phyloP scores from a whole-genome alignment of 2,888 invertebrate species.

The Trichogramma evanescens region DNA sequence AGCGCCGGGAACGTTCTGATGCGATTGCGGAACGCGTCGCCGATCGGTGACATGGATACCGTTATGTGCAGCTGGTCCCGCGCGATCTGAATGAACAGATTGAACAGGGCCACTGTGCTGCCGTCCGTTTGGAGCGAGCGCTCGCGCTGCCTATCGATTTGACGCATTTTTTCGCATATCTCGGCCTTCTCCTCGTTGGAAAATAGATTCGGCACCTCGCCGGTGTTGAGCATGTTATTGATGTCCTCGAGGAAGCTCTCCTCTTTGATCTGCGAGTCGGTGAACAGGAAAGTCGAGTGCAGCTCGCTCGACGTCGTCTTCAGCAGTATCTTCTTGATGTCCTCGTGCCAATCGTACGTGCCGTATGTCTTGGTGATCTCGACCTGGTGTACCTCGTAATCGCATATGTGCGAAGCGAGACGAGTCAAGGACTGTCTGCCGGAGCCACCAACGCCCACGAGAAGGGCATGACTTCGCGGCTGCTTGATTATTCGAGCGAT shows the following conservation, averaged over 20 bases:
- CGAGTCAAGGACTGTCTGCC: constrained; percentile 87
- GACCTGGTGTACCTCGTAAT: constrained; percentile 82
- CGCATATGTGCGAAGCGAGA: constrained; percentile 86
- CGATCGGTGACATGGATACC: constrained; percentile 85
- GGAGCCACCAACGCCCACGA: constrained; percentile 90
- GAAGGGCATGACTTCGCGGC: constrained; percentile 80
- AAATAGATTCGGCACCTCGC: constrained; percentile 89
- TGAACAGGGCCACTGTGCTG: constrained; percentile 80
- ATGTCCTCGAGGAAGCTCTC: constrained; percentile 90
- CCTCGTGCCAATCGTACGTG: constrained; percentile 82
- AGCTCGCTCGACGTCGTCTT: constrained; percentile 78
- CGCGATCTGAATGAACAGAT: constrained; percentile 80
- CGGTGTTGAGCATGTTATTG: constrained; percentile 85
- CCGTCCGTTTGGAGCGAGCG: constrained; percentile 87
- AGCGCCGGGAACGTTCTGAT: constrained; percentile 87
- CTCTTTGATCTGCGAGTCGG: constrained; percentile 89
- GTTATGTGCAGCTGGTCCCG: constrained; percentile 87
- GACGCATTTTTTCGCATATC: constrained; percentile 86
- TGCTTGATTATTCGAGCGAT: constrained; percentile 86
- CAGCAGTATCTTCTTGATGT: constrained; percentile 72
- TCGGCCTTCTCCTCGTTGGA: constrained; percentile 79
- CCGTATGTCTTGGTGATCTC: constrained; percentile 86
- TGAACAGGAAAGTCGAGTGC: constrained; percentile 83
- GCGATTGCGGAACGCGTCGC: constrained; percentile 72
- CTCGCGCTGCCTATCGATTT: constrained; percentile 81